Percentiles rank a stretch among this genome's conserved stretches.
Conservation (phyloP, 2,113 vertebrate genomes). For the Vidua chalybeata region DNA sequence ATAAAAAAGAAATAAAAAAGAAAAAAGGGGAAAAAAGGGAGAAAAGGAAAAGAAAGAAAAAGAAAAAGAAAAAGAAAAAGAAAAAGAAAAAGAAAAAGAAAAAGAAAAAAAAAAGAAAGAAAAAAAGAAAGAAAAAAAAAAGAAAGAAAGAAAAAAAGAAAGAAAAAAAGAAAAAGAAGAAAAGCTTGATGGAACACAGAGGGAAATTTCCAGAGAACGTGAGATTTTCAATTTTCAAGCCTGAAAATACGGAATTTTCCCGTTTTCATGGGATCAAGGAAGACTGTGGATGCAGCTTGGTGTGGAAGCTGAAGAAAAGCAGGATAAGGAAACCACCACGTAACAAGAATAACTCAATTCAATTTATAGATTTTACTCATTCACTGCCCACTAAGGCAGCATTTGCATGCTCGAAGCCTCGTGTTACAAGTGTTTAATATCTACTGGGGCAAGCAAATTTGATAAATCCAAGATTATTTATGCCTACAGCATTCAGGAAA, state of each 20-base stretch:
- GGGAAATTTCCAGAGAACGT: neutral
- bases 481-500: neutral
- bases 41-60: too few relatives aligned
- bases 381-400: neutral
- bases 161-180: too few relatives aligned
- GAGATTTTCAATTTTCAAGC: neutral
- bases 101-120: too few relatives aligned
- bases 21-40: too few relatives aligned
- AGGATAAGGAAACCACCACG: neutral
- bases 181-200: neutral
- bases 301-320: neutral
- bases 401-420: neutral
- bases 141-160: too few relatives aligned
- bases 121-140: too few relatives aligned
- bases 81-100: too few relatives aligned
- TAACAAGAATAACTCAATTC: neutral
- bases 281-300: neutral
- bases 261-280: neutral
- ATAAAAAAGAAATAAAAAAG: too few relatives aligned
- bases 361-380: neutral
- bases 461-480: neutral
- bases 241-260: neutral
- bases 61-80: too few relatives aligned
- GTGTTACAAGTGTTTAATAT: accelerated
- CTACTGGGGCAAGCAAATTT: neutral